These are phyloP conservation scores for Pelvicachromis taeniatus DNA, from an alignment of 2,113 vertebrate genomes.

Conservation along the genomic window DNA sequence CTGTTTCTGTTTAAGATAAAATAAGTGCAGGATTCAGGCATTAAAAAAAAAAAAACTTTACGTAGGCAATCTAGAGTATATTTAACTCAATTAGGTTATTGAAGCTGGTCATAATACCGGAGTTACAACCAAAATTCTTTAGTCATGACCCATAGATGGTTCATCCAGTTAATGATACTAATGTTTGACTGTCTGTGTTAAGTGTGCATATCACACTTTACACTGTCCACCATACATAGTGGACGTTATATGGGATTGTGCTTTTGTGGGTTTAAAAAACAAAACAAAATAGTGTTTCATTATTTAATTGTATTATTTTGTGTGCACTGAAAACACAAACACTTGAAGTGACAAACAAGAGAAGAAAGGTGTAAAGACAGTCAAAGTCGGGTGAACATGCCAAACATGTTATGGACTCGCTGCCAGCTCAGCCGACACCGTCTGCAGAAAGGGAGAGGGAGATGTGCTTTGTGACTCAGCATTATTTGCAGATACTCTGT, in stretches of 20 bases:
- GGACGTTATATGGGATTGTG: not conserved
- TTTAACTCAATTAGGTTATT: not conserved
- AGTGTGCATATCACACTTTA: not conserved
- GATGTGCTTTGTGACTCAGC: conserved; percentile 33
- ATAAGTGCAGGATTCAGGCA: not conserved
- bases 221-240: not conserved
- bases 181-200: not conserved
- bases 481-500: not conserved
- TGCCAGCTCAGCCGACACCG: not conserved
- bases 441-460: not conserved
- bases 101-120: not conserved
- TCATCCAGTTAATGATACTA: not conserved
- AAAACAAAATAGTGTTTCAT: not conserved
- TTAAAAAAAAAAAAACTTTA: not conserved
- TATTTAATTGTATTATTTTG: not conserved
- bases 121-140: not conserved
- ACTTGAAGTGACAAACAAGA: not conserved
- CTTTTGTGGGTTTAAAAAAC: too few species aligned
- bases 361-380: not conserved
- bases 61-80: not conserved
- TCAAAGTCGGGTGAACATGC: not conserved
- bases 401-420: not conserved
- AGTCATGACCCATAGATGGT: not conserved
- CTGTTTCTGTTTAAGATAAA: not conserved
- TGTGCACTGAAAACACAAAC: not conserved